Conservation (phyloP, 2,113 vertebrate species). For the Ivindomyrus marchei region DNA sequence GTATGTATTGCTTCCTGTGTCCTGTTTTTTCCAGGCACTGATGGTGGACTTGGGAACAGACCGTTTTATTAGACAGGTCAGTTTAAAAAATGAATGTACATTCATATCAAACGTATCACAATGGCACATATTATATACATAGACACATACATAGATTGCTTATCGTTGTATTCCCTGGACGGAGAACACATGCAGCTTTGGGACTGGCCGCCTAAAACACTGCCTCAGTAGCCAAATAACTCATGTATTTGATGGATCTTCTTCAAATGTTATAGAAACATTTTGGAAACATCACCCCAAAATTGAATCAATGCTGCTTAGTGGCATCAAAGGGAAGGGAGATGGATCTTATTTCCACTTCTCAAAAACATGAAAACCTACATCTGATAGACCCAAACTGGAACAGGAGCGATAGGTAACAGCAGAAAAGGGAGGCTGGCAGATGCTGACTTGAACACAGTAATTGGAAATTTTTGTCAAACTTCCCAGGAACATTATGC, state of each 20-base stretch:
- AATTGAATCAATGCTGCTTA: not conserved
- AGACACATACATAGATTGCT: not conserved
- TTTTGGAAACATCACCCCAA: not conserved
- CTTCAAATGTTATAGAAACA: not conserved
- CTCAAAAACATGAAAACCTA: not conserved
- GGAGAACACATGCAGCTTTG: not conserved
- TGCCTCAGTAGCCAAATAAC: not conserved
- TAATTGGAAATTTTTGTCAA: too few species aligned
- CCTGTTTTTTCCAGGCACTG: constrained; percentile 69
- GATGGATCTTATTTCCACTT: not conserved
- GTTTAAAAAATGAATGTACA: constrained; percentile 18
- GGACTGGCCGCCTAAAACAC: not conserved
- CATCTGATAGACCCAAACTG: too few species aligned
- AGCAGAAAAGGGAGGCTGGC: too few species aligned
- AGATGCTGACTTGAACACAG: too few species aligned
- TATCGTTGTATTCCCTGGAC: not conserved
- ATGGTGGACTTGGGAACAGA: constrained; percentile 96
- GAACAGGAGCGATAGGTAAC: too few species aligned
- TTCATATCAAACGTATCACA: not conserved
- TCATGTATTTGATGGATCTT: not conserved
- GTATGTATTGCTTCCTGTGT: not conserved
- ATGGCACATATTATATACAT: not conserved
- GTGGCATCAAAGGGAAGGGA: not conserved
- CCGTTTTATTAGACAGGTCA: constrained; percentile 93
- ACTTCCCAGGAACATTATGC: too few species aligned